Base-by-base conservation (phyloP, 2,113 vertebrate species). In the Stercorarius parasiticus region DNA sequence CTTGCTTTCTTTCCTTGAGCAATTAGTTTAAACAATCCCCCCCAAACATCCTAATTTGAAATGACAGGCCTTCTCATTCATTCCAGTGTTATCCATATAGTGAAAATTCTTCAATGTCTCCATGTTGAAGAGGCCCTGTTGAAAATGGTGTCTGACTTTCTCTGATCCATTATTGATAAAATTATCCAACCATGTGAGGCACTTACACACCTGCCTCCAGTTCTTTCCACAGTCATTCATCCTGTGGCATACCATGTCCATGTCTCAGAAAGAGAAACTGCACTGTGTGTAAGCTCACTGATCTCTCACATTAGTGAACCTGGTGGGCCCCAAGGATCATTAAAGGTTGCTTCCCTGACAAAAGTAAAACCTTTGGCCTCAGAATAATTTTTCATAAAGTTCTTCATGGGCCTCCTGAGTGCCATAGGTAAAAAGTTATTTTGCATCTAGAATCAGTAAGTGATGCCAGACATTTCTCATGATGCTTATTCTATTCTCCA, bases 341-440 rank as follows among this genome's bases (percentile, higher is more conserved):
- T 98, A 70, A 91, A 97, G 15, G 95, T 97, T 71, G 93, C 95
- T 97, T 98, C 97, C 73, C 97, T 97, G 84, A 97, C 96, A 45
- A 45, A 45, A 45, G 18, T 19, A 45, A 45, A 45, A 45, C 45
- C 38, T 94, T 97, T 93, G 15, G 96, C 96, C 30, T 97, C 95
- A 81, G 97, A 98, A 85, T 97, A 98, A 77, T 97, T 97, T 95
- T 97, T 98, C 84, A 96, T 58, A 3, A 98, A 96, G 78, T 97
- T 98, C 77, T 98, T 98, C 78, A 94, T 67, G 91, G 97, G 96
- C 53, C 92, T 98, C 78, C 88, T 97, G 93, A 98, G 91, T 83
- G 96, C 86, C 96, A 97, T 87, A 66, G 82, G 84, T 94, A 90
- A 82, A 62, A 79, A 84, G 30, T 59, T 86, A 59, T 79, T 88